Evolutionary conservation across 2,888 invertebrate species (phyloP).

Genomic region (Pseudococcus longispinus): DNA sequence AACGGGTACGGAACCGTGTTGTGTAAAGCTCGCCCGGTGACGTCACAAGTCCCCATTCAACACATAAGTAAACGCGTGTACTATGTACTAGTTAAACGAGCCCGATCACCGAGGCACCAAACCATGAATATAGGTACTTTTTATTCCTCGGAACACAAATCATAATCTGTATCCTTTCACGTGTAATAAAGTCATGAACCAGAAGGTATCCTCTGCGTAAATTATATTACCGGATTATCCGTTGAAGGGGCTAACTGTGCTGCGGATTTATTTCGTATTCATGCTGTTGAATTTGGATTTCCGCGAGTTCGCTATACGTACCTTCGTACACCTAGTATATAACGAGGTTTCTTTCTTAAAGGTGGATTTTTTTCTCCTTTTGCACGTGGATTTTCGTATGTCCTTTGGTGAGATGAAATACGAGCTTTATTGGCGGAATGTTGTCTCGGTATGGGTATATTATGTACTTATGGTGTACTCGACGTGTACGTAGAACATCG

Average conservation of each 20-base stretch:
- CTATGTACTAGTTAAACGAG: not conserved
- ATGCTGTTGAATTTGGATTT: not conserved
- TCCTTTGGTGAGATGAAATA: not conserved
- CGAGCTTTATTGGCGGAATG: not conserved
- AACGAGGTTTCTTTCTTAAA: not conserved
- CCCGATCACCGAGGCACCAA: not conserved
- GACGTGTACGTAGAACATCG: too few relatives aligned
- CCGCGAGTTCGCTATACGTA: not conserved
- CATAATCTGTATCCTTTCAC: conserved; percentile 17
- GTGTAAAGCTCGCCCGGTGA: not conserved
- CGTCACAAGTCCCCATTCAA: not conserved
- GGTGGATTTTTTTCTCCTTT: not conserved
- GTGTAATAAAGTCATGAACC: conserved; percentile 32
- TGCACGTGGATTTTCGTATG: too few relatives aligned
- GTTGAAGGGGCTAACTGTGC: not conserved
- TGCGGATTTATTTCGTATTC: not conserved
- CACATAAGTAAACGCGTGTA: not conserved
- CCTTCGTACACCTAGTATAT: too few relatives aligned
- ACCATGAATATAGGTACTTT: not conserved
- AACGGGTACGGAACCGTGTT: conserved; percentile 17
- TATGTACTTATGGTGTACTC: too few relatives aligned
- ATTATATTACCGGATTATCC: conserved; percentile 28
- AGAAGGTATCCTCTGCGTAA: not conserved
- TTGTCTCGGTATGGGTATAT: not conserved
- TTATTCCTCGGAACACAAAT: conserved; percentile 7